A percentile compares a stretch with the other conserved stretches of the same genome.
phyloP scores from a whole-genome alignment of 2,113 vertebrate species.

The Tylochromis polylepis region DNA sequence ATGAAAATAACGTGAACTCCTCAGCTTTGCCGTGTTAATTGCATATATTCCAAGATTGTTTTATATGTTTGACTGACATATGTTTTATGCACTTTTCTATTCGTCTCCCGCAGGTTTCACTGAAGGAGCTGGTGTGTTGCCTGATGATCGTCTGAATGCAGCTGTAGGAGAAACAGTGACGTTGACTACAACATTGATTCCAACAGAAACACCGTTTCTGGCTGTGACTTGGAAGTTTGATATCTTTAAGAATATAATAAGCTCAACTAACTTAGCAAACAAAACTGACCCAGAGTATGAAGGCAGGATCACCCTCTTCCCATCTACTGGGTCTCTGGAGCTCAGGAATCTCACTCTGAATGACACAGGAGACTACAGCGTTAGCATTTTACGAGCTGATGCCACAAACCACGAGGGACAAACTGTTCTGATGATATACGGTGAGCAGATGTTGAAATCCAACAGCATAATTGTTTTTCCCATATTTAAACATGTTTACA shows the following conservation, averaged over 20 bases:
- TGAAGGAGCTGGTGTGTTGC: too few species aligned
- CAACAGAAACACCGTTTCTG: accelerated
- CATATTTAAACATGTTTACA: neutral
- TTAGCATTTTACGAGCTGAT: accelerated
- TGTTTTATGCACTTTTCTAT: too few species aligned
- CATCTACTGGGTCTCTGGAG: slow-evolving; percentile 32
- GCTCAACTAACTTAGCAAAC: accelerated
- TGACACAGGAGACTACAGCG: slow-evolving; percentile 26
- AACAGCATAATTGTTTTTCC: neutral
- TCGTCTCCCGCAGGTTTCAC: too few species aligned
- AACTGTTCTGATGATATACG: neutral
- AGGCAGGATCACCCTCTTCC: neutral
- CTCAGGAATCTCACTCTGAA: slow-evolving; percentile 15
- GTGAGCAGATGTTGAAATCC: neutral
- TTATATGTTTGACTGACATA: too few species aligned
- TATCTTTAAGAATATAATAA: neutral
- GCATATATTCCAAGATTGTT: too few species aligned
- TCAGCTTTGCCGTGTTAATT: too few species aligned
- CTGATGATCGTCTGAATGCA: neutral
- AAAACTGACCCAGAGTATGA: accelerated
- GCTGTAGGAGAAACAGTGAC: neutral
- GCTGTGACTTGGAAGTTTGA: neutral
- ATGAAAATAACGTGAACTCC: too few species aligned
- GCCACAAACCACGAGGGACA: accelerated
- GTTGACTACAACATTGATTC: slow-evolving; percentile 5